Base-by-base conservation (phyloP, 2,113 vertebrate species). In the Paralichthys olivaceus region DNA sequence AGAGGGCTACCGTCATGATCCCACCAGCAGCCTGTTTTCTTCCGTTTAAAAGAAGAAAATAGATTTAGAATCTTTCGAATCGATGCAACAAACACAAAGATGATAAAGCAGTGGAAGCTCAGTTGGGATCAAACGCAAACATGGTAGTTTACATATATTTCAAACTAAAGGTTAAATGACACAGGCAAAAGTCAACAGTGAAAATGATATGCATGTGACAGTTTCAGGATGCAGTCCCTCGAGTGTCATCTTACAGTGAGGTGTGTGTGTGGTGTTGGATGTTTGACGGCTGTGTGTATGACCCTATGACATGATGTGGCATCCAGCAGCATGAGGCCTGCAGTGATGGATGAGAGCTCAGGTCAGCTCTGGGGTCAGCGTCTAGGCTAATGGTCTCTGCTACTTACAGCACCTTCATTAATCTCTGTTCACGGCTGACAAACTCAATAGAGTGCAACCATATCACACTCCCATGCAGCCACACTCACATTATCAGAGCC, bases 1-100 rank as follows among this genome's bases (percentile, higher is more conserved):
- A 45, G 13, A 45, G 4, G 15, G 43, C 43, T 4, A 45, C 47
- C 67, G 58, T 76, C 67, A 62, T 12, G 43, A 77, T 75, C 62
- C 79, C 77, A 40, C 75, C 64, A 74, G 61, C 1, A 17, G 45
- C 1, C 32, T 65, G 57, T 15, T 56, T 56, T 28, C 25, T 56
- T 28, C 5, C 45, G 34, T 32, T 73, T 37, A 68, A 75, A 70
- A 68, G 61, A 28, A 40, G 55, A 77, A 87, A 87, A 81, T 61
- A 75, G 74, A 15, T 63, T 37, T 23, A 75, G 60, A 77, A 75
- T 82, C 77, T 49, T 69, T 69, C 19, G 4, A 68, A 73, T 59
- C 70, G 43, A 61, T 68, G 58, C 61, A 58, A 63, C 62, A 71
- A 67, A 67, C 23, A 60, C 26, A 34, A 37, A 77, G 53, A 70